Evolutionary conservation across 1,140 invertebrate genomes (phyloP), one percentile per base, ranked within the genome.

Genomic region (Drosophila simulans): DNA sequence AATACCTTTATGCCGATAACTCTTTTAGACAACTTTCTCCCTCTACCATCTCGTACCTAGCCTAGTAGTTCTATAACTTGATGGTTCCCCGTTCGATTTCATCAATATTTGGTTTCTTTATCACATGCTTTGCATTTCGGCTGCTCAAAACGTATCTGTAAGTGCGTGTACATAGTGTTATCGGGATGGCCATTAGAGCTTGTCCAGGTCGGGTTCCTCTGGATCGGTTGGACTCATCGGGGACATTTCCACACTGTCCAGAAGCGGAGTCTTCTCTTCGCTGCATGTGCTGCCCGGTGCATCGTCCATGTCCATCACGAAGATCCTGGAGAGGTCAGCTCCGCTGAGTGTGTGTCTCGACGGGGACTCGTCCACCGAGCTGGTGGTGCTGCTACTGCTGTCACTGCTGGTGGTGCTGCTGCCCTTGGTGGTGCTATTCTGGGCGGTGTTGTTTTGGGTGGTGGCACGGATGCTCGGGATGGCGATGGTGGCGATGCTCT

Each of bases 241-340:
- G 8, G 92, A 92, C 90, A 92, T 91, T 62, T 92, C 92, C 15
- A 92, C 91, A 51, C 90, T 91, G 46, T 92, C 91, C 43, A 92
- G 69, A 0, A 92, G 72, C 35, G 92, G 92, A 7, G 90, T 92
- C 60, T 92, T 92, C 77, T 92, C 92, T 57, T 92, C 92, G 63
- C 89, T 91, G 55, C 86, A 90, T 56, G 72, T 83, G 42, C 83
- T 91, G 40, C 72, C 74, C 3, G 75, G 78, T 2, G 80, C 73
- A 49, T 90, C 78, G 55, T 92, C 89, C 79, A 91, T 89, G 52
- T 86, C 86, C 90, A 91, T 85, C 46, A 91, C 88, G 56, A 92
- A 92, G 51, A 92, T 92, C 46, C 84, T 72, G 1, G 90, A 91
- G 11, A 91, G 55, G n/a, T 91, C 90, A 5, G 79, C 76, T 5